These are phyloP conservation scores for Empidonax alnorum DNA, from an alignment of 2,113 vertebrate species.

Conservation along the genomic window DNA sequence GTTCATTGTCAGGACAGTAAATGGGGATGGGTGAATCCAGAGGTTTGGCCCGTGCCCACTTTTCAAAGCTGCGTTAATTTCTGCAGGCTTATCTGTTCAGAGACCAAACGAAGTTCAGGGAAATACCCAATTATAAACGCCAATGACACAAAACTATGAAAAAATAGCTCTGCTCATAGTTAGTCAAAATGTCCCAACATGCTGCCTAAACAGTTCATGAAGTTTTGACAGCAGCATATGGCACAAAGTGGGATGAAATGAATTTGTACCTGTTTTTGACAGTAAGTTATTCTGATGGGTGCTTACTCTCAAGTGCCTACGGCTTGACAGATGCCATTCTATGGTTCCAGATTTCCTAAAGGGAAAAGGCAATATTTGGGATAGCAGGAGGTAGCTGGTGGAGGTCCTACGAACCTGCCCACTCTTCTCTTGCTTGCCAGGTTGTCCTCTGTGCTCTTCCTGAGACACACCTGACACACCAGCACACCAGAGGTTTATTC, in stretches of 20 bases:
- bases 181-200: constrained; percentile 64
- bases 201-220: constrained; percentile 66
- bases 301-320: constrained; percentile 58
- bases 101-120: not conserved
- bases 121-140: not conserved
- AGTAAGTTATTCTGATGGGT: constrained; percentile 68
- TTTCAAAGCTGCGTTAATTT: not conserved
- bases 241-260: constrained; percentile 54
- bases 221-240: constrained; percentile 73
- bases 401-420: not conserved
- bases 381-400: constrained; percentile 7
- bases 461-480: not conserved
- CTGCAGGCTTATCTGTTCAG: not conserved
- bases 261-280: constrained; percentile 65
- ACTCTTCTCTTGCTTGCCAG: not conserved
- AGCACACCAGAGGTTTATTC: not conserved
- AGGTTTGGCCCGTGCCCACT: not conserved
- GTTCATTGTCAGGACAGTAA: fast-evolving
- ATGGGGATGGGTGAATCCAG: not conserved
- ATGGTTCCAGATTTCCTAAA: constrained; percentile 51
- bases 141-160: constrained; percentile 5
- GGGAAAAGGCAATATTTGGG: constrained; percentile 51
- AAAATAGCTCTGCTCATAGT: constrained; percentile 51
- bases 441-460: not conserved
- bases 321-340: constrained; percentile 60